phyloP scores from a whole-genome alignment of 2,888 invertebrate genomes.

The Pseudeuparius sepicola region DNA sequence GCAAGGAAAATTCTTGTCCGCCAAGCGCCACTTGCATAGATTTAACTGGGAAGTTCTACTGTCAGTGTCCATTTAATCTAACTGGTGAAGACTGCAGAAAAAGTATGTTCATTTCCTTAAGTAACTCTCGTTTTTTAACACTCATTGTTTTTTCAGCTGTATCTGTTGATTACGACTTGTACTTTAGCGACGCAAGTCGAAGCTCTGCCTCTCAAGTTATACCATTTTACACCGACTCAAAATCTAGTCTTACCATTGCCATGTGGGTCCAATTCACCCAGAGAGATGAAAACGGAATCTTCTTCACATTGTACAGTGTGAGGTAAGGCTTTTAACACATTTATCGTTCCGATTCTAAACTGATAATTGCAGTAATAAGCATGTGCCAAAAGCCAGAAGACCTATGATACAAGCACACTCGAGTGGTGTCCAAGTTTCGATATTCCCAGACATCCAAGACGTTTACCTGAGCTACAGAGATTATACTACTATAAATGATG shows the following conservation, averaged over 20 bases:
- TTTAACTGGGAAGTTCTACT: conserved; percentile 82
- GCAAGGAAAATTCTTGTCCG: conserved; percentile 88
- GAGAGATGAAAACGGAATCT: conserved; percentile 84
- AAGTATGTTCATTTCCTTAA: conserved; percentile 47
- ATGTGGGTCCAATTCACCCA: conserved; percentile 96
- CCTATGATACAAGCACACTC: conserved; percentile 86
- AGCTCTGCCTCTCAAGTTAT: conserved; percentile 89
- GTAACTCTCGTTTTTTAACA: conserved; percentile 2
- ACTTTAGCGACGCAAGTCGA: conserved; percentile 83
- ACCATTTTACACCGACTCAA: conserved; percentile 73
- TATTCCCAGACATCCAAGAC: conserved; percentile 81
- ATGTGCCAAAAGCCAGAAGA: conserved; percentile 65
- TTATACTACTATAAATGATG: conserved; percentile 89
- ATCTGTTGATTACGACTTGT: conserved; percentile 94
- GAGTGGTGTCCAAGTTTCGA: conserved; percentile 82
- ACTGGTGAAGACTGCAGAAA: conserved; percentile 96
- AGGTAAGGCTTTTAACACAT: conserved; percentile 45
- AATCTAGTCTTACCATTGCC: conserved; percentile 75
- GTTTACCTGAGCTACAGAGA: conserved; percentile 84
- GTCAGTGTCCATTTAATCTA: conserved; percentile 93
- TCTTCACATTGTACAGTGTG: conserved; percentile 87
- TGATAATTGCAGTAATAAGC: conserved; percentile 55
- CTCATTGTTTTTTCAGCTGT: conserved; percentile 57
- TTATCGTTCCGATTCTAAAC: background rate
- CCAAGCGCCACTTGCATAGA: conserved; percentile 90